Evolutionary conservation across 2,888 invertebrate genomes (phyloP).

Genomic region (Conus canariensis): DNA sequence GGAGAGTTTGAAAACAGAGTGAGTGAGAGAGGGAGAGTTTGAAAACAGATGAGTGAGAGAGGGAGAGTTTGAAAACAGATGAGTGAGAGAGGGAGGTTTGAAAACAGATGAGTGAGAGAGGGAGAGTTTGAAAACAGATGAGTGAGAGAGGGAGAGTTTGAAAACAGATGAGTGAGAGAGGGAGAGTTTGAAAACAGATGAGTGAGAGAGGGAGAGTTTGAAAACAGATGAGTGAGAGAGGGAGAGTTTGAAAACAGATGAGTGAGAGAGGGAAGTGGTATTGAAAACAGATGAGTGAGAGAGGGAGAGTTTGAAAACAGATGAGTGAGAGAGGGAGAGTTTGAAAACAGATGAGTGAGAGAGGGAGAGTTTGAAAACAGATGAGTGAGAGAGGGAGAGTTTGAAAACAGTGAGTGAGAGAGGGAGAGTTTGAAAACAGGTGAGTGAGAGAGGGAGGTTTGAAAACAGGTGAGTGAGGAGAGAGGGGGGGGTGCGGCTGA

Average conservation of each 20-base stretch:
- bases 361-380: slow-evolving; percentile 64
- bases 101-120: slow-evolving; percentile 62
- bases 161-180: slow-evolving; percentile 62
- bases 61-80: slow-evolving; percentile 68
- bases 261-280: too few species aligned
- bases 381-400: slow-evolving; percentile 59
- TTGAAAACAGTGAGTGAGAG: slow-evolving; percentile 61
- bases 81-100: slow-evolving; percentile 56
- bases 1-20: too few species aligned
- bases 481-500: neutral
- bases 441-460: slow-evolving; percentile 46
- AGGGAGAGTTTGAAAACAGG: slow-evolving; percentile 67
- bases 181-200: slow-evolving; percentile 67
- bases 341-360: slow-evolving; percentile 64
- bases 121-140: slow-evolving; percentile 67
- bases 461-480: neutral
- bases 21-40: too few species aligned
- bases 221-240: slow-evolving; percentile 62
- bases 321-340: slow-evolving; percentile 59
- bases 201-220: slow-evolving; percentile 56
- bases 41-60: slow-evolving; percentile 61
- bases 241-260: slow-evolving; percentile 67
- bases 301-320: slow-evolving; percentile 64
- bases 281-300: slow-evolving; percentile 64
- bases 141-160: slow-evolving; percentile 56